phyloP scores from a whole-genome alignment of 23 tunicate genomes.

The Ascidia mentula region DNA sequence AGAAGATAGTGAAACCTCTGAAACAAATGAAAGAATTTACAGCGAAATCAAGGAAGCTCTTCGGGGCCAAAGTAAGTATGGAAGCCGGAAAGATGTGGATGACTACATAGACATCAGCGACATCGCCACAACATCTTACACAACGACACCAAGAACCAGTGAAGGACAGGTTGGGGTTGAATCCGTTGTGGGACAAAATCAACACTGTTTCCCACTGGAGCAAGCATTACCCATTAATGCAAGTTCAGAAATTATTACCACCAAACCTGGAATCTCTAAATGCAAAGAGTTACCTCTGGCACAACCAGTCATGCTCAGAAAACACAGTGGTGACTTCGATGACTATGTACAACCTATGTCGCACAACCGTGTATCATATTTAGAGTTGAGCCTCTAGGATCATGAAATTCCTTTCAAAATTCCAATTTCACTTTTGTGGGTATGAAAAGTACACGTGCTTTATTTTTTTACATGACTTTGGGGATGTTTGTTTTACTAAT shows the following conservation, averaged over 20 bases:
- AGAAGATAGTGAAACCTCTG: background rate
- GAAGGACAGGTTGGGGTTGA: background rate
- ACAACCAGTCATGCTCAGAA: background rate
- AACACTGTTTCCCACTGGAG: background rate
- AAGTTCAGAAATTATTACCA: no score
- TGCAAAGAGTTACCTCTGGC: background rate
- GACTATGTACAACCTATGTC: background rate
- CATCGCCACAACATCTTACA: background rate
- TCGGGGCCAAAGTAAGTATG: background rate
- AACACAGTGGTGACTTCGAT: background rate
- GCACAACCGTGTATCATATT: background rate
- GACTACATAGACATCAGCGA: background rate
- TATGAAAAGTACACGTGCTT: no score
- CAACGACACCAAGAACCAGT: background rate
- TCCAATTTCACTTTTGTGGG: no score
- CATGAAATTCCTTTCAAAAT: no score
- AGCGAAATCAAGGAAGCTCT: background rate
- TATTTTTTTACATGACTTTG: no score
- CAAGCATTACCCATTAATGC: background rate
- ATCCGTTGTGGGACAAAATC: background rate
- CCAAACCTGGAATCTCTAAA: background rate
- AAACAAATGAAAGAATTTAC: slow-evolving; percentile 1
- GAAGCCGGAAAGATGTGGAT: background rate
- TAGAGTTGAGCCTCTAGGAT: background rate
- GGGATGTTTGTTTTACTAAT: no score